phyloP scores from a whole-genome alignment of 2,888 invertebrate species.

The Rapana venosa region DNA sequence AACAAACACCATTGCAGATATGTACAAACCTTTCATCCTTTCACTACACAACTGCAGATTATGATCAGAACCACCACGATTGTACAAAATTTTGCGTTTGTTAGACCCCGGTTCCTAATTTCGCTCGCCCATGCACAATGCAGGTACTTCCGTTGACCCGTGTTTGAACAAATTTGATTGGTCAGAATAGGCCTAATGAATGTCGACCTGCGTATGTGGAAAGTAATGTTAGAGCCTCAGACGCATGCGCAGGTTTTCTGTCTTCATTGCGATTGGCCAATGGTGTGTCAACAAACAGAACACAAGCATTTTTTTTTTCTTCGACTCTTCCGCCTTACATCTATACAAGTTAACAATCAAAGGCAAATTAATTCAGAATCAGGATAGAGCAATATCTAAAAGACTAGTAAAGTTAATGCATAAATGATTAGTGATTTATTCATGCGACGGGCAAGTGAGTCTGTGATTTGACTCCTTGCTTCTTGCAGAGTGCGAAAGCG shows the following conservation, averaged over 20 bases:
- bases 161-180: constrained; percentile 3
- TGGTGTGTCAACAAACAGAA: no score
- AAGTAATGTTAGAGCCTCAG: not conserved
- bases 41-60: not conserved
- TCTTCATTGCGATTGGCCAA: not conserved
- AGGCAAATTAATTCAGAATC: no score
- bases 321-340: no score
- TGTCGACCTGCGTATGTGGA: not conserved
- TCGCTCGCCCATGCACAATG: not conserved
- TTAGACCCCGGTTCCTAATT: not conserved
- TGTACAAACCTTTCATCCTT: constrained; percentile 11
- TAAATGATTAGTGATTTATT: no score
- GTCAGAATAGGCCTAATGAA: not conserved
- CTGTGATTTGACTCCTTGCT: no score
- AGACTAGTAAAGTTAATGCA: no score
- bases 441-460: no score
- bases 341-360: no score
- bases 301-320: no score
- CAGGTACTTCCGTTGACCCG: constrained; percentile 5
- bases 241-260: not conserved
- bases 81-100: not conserved
- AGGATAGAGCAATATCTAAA: no score
- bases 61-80: not conserved
- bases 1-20: not conserved
- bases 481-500: no score